Percentiles rank a stretch among this genome's conserved stretches.
phyloP scores from a whole-genome alignment of 2,888 invertebrate species.

The Epsilonema sp. region DNA sequence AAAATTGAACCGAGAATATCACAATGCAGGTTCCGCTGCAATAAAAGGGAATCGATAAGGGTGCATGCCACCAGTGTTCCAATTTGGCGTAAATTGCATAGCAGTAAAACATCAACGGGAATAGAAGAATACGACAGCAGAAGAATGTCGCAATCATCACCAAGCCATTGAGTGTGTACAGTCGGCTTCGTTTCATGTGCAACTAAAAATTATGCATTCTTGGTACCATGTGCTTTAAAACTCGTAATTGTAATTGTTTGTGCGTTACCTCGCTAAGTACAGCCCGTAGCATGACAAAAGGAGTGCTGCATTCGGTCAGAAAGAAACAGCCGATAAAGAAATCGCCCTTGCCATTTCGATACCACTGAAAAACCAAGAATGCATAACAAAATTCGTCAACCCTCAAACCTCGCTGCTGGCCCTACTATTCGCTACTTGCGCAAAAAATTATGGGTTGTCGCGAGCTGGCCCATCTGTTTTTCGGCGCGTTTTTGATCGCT shows the following conservation, averaged over 20 bases:
- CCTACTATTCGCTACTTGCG: no score
- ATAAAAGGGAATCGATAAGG: background rate
- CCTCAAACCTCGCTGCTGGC: no score
- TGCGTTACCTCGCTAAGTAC: conserved; percentile 41
- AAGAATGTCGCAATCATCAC: conserved; percentile 53
- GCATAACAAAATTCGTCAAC: conserved; percentile 6
- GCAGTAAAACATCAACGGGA: conserved; percentile 40
- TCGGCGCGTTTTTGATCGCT: no score
- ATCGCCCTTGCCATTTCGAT: conserved; percentile 53
- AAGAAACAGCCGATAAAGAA: conserved; percentile 62
- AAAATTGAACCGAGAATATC: conserved; percentile 51
- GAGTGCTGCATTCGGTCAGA: conserved; percentile 59
- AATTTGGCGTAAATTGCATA: conserved; percentile 12
- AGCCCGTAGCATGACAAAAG: conserved; percentile 51
- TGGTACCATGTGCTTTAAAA: no score
- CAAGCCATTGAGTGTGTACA: conserved; percentile 41
- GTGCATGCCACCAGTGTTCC: background rate
- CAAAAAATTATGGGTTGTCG: no score
- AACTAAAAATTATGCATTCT: no score
- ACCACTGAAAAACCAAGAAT: no score
- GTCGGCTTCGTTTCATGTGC: no score
- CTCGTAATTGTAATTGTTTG: background rate
- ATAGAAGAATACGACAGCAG: conserved; percentile 48
- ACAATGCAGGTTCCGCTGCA: background rate
- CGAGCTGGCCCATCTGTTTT: no score